These are phyloP conservation scores for Scotopteryx bipunctaria DNA, from an alignment of 2,888 invertebrate species.

Conservation along the genomic window DNA sequence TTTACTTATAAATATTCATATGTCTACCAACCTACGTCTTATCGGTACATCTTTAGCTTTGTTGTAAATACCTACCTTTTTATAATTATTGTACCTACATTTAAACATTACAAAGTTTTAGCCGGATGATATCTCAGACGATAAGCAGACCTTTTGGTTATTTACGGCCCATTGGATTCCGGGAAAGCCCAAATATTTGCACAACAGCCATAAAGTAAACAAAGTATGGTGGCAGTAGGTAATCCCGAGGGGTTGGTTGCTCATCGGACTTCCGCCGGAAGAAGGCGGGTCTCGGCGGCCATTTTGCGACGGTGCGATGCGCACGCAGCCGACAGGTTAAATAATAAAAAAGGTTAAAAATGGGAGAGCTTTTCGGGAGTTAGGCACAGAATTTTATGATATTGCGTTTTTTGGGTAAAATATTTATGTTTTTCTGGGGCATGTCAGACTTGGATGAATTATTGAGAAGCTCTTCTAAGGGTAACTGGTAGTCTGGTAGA, in stretches of 20 bases:
- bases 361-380: conserved; percentile 40
- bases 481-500: too few species aligned
- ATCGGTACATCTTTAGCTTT: conserved; percentile 7
- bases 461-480: background rate
- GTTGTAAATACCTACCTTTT: conserved; percentile 6
- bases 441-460: conserved; percentile 7
- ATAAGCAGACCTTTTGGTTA: background rate
- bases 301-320: conserved; percentile 62
- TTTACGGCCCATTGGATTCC: background rate
- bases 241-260: conserved; percentile 38
- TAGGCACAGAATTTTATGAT: conserved; percentile 25
- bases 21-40: background rate
- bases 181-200: conserved; percentile 4
- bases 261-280: conserved; percentile 74
- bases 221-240: conserved; percentile 45
- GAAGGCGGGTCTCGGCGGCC: conserved; percentile 69
- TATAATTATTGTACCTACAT: conserved; percentile 4
- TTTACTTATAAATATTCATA: conserved; percentile 21
- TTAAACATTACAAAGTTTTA: background rate
- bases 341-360: conserved; percentile 48
- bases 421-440: conserved; percentile 12
- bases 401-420: conserved; percentile 12
- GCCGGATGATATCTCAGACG: background rate
- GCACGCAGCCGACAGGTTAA: conserved; percentile 49
- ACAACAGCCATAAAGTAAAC: conserved; percentile 21